Evolutionary conservation across 2,113 vertebrate species (phyloP), one percentile per base, ranked within the genome.

Genomic region (Lepidothrix coronata): DNA sequence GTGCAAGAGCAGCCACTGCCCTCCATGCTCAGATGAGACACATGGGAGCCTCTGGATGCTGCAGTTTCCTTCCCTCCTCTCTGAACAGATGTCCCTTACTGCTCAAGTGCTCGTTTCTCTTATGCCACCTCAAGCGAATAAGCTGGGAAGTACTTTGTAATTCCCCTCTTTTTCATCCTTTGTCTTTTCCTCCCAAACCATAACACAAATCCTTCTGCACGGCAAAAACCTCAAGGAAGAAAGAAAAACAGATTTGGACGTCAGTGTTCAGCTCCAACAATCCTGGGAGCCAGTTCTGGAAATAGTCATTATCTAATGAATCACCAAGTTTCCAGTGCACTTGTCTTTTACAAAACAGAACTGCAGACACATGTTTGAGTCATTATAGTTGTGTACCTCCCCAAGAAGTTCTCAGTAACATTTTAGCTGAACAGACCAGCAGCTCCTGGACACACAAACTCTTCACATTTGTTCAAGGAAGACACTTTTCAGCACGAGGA

Each of bases 291-390:
- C 73, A 66, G 79, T 71, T 91, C 65, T 94, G 92, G 85, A 88
- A 95, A 91, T 4, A 88, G 65, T 46, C 63, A 74, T 91, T 89
- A 93, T 91, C 83, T 92, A 77, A 91, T 93, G 95, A 95, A 95
- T 95, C 94, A 97, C 83, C 82, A 63, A 65, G 68, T 95, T 93
- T 93, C 95, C 96, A 97, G 93, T 27, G 63, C 46, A 77, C 68
- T 91, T 83, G 68, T 92, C 80, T 79, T 84, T 93, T 84, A 92
- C 48, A 55, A 48, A 97, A 59, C 33, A 85, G 78, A 90, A 82
- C 71, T 85, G 37, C 3, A 52, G 74, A 62, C 80, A 92, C 65
- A 72, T 61, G 88, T 52, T 88, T 49, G 80, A 92, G 84, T 82
- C 89, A 93, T 89, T 92, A 61, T 3, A 79, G 62, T 3, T 41